Conservation (phyloP, 1,140 invertebrate species). For the Dendroctonus ponderosae region DNA sequence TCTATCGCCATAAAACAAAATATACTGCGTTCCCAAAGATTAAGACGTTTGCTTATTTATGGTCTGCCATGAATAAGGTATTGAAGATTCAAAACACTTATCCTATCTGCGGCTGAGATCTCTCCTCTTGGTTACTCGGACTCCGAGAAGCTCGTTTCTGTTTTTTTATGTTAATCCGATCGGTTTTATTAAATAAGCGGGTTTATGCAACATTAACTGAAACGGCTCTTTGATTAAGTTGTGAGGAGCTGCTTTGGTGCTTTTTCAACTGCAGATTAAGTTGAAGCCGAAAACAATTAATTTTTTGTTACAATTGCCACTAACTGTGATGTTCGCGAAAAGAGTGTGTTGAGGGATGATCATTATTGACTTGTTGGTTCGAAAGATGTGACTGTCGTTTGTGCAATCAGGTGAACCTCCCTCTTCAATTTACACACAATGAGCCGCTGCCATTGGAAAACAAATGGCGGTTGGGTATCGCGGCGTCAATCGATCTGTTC, state of each 20-base stretch:
- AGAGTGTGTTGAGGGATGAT: too few species aligned
- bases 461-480: conserved; percentile 19
- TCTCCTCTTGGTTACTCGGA: conserved; percentile 10
- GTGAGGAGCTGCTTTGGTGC: background rate
- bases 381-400: conserved; percentile 3
- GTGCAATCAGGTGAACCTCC: background rate
- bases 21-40: conserved; percentile 27
- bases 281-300: too few species aligned
- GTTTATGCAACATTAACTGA: conserved; percentile 15
- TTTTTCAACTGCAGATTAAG: too few species aligned
- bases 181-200: conserved; percentile 21
- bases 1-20: conserved; percentile 22
- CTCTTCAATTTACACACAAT: conserved; percentile 26
- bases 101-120: conserved; percentile 31
- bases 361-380: conserved; percentile 1
- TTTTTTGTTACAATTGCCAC: too few species aligned
- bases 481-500: conserved; percentile 29
- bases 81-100: conserved; percentile 37
- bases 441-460: conserved; percentile 11
- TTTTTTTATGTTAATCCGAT: conserved; percentile 20
- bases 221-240: conserved; percentile 8
- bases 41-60: conserved; percentile 34
- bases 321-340: too few species aligned
- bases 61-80: conserved; percentile 29
- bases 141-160: conserved; percentile 10